Percentiles rank a stretch among this genome's conserved stretches.
phyloP scores from a whole-genome alignment of 1,140 invertebrate genomes.

The Metaphire vulgaris region DNA sequence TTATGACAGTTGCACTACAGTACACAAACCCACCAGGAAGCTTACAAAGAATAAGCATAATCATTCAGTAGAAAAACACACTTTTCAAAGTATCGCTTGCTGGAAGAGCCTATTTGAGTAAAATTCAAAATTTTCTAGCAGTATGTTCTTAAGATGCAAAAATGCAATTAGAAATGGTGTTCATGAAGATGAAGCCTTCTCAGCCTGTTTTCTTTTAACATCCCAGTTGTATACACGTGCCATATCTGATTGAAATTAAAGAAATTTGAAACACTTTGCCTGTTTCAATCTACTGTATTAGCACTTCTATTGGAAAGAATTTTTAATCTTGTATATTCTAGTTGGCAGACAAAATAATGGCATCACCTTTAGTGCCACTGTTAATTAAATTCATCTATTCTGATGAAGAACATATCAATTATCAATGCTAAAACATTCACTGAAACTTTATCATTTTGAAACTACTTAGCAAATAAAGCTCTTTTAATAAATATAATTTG shows the following conservation, averaged over 20 bases:
- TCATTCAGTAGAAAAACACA: too few relatives aligned
- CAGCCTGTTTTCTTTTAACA: slow-evolving; percentile 72
- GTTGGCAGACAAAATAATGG: background rate
- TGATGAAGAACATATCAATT: background rate
- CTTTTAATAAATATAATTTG: too few relatives aligned
- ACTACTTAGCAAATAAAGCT: too few relatives aligned
- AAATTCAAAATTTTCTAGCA: too few relatives aligned
- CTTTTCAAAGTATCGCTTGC: too few relatives aligned
- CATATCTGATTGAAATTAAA: slow-evolving; percentile 56
- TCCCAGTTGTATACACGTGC: slow-evolving; percentile 89
- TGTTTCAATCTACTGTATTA: too few relatives aligned
- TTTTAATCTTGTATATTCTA: background rate
- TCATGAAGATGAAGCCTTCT: slow-evolving; percentile 40
- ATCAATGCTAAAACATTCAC: background rate
- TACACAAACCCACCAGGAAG: too few relatives aligned
- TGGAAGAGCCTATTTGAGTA: too few relatives aligned
- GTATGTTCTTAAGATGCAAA: too few relatives aligned
- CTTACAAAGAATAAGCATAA: too few relatives aligned
- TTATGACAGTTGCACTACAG: too few relatives aligned
- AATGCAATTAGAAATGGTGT: background rate
- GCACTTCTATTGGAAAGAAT: background rate
- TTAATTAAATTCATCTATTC: background rate
- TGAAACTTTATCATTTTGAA: too few relatives aligned
- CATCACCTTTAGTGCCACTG: background rate
- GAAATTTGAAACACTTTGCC: background rate